Evolutionary conservation across 1,140 invertebrate species (phyloP).

Genomic region (Acromyrmex heyeri): DNA sequence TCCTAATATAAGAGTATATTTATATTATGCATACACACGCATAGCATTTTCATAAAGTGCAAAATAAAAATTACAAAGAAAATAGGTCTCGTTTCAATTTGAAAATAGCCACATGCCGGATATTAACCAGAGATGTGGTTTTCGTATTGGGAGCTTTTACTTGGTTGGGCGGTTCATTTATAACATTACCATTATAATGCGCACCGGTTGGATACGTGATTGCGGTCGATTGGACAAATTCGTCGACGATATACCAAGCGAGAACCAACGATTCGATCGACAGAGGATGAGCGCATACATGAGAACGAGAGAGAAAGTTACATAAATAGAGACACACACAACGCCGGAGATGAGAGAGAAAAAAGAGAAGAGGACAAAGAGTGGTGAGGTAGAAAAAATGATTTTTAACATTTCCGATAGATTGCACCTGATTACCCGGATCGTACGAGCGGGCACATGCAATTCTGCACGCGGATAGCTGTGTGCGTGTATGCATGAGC

Average conservation of each 20-base stretch:
- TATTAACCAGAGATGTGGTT: slow-evolving; percentile 53
- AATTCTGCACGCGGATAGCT: slow-evolving; percentile 15
- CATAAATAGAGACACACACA: slow-evolving; percentile 1
- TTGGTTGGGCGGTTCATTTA: slow-evolving; percentile 56
- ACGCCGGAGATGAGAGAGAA: neutral
- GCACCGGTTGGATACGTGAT: slow-evolving; percentile 56
- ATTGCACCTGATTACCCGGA: slow-evolving; percentile 58
- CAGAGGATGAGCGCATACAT: neutral
- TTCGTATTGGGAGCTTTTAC: slow-evolving; percentile 43
- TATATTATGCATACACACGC: neutral
- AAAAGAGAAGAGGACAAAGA: slow-evolving; percentile 13
- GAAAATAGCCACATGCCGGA: slow-evolving; percentile 8
- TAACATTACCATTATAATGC: slow-evolving; percentile 51
- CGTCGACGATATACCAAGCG: slow-evolving; percentile 56
- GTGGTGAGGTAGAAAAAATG: slow-evolving; percentile 56
- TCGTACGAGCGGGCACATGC: slow-evolving; percentile 49
- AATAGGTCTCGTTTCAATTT: slow-evolving; percentile 5
- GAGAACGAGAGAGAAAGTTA: slow-evolving; percentile 45
- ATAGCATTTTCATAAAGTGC: neutral
- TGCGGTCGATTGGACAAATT: slow-evolving; percentile 67
- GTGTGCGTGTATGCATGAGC: slow-evolving; percentile 38
- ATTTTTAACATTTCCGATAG: slow-evolving; percentile 76
- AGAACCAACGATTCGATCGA: slow-evolving; percentile 39
- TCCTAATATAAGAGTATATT: neutral
- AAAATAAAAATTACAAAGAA: neutral